These are phyloP conservation scores for Caenorhabditis sp. DNA, from an alignment of 2,888 invertebrate species.

Conservation along the genomic window DNA sequence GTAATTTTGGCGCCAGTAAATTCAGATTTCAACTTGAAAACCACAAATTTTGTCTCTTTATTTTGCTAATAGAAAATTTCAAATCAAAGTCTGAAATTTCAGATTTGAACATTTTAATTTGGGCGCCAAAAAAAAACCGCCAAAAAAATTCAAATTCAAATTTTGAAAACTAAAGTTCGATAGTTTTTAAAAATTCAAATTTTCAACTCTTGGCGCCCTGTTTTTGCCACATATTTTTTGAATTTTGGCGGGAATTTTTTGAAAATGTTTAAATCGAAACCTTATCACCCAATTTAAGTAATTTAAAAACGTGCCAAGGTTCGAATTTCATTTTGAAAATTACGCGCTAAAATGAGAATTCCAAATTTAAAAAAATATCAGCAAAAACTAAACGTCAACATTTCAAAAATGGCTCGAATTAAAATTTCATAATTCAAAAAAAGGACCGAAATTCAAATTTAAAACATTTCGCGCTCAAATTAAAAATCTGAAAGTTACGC, in stretches of 20 bases:
- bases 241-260: too few species aligned
- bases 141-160: background rate
- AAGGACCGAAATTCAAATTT: too few species aligned
- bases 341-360: background rate
- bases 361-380: background rate
- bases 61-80: too few species aligned
- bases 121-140: background rate
- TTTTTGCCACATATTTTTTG: too few species aligned
- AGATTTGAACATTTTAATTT: background rate
- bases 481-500: background rate
- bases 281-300: background rate
- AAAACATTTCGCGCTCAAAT: too few species aligned
- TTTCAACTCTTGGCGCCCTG: too few species aligned
- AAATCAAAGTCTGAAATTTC: too few species aligned
- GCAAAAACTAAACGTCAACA: background rate
- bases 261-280: too few species aligned
- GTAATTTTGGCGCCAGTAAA: background rate
- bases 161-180: constrained; percentile 4
- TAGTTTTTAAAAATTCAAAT: too few species aligned
- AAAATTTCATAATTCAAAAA: too few species aligned
- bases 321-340: background rate
- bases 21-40: constrained; percentile 2
- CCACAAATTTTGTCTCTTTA: too few species aligned
- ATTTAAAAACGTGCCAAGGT: background rate
- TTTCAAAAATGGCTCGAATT: background rate